Evolutionary conservation across 2,113 vertebrate species (phyloP), one percentile per base, ranked within the genome.

Genomic region (Neogale vison): DNA sequence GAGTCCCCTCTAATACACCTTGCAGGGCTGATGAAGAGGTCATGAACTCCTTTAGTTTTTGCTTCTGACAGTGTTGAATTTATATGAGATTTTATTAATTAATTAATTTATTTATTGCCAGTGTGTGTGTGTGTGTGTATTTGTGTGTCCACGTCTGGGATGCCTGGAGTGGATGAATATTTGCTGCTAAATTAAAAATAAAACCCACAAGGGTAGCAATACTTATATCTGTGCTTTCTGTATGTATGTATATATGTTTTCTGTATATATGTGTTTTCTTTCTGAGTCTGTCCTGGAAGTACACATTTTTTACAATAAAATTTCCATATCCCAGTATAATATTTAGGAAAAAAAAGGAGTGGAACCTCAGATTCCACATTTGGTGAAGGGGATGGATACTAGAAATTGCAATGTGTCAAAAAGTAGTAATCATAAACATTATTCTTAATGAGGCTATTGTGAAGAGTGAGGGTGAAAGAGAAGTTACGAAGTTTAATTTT

Each of bases 401-500:
- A 77, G 34, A 93, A 95, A 88, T 87, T 94, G 29, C 39, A 96
- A 39, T 88, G 36, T 84, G 88, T 74, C 34, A 21, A 72, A 88
- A 93, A 72, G 31, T 31, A 89, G 17, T 79, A 7, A 11, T 34
- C 24, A 76, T 69, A 20, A 77, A 5, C 29, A 67, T 84, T 91
- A 90, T 87, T 88, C 11, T 82, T 69, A 87, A 83, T 72, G 76
- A 93, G 34, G 34, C 65, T 88, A 65, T 88, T 95, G 34, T 97
- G 24, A 24, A 76, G 34, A 88, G 11, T 26, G 42, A 29, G 7
- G 3, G 1, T 34, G 29, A 50, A 50, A 7, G 11, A 90, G 12
- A 59, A 24, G 5, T 61, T 63, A 88, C 3, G 21, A 39, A 12
- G 42, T 26, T 72, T 89, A 34, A 6, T 45, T 57, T 69, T 61